These are phyloP conservation scores for Drosophila burlai DNA, from an alignment of 1,140 invertebrate species.

Conservation along the genomic window DNA sequence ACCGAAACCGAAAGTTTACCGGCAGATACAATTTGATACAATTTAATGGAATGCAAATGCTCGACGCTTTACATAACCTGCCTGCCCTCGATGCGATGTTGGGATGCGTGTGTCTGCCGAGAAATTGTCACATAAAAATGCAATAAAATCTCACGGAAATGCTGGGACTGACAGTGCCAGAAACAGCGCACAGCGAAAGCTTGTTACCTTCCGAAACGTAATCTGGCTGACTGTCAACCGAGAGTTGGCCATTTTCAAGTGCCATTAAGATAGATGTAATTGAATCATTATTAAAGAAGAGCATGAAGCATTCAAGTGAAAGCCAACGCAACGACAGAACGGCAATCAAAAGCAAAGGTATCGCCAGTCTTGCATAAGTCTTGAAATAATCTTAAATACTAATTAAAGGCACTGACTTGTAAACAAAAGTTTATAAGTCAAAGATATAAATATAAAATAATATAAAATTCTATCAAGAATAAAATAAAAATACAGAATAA, in stretches of 20 bases:
- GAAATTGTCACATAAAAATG: slow-evolving; percentile 82
- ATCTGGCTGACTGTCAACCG: slow-evolving; percentile 48
- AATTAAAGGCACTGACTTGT: background rate
- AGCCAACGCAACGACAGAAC: slow-evolving; percentile 34
- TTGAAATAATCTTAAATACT: background rate
- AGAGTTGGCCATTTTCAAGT: slow-evolving; percentile 61
- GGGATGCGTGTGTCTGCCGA: slow-evolving; percentile 23
- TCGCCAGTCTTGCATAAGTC: slow-evolving; percentile 23
- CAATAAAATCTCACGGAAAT: slow-evolving; percentile 74
- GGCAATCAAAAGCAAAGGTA: slow-evolving; percentile 1
- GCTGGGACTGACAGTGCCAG: slow-evolving; percentile 52
- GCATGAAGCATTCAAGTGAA: slow-evolving; percentile 55
- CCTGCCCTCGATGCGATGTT: slow-evolving; percentile 17
- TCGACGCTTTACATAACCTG: slow-evolving; percentile 58
- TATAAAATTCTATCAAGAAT: no score
- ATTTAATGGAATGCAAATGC: slow-evolving; percentile 37
- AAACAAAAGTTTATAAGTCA: no score
- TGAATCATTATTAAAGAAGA: slow-evolving; percentile 64
- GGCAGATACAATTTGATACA: slow-evolving; percentile 26
- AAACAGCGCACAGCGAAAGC: slow-evolving; percentile 62
- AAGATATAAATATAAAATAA: background rate
- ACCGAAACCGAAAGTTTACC: slow-evolving; percentile 64
- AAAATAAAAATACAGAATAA: background rate
- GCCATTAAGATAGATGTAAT: slow-evolving; percentile 75
- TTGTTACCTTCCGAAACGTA: slow-evolving; percentile 74